phyloP scores from a whole-genome alignment of 2,888 invertebrate genomes.

The Cataglyphis altisquamis region DNA sequence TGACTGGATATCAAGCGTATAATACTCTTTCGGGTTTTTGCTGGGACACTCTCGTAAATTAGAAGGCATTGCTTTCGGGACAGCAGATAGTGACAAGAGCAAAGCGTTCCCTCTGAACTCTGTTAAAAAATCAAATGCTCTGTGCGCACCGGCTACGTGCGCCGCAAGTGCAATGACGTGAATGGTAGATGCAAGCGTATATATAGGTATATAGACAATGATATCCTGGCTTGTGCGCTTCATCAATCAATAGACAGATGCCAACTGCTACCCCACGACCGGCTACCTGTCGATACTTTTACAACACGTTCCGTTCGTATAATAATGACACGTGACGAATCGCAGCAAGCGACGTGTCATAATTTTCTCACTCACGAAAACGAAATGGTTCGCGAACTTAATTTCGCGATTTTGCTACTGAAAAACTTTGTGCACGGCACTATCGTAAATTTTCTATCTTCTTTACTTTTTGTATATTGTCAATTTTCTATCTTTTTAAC shows the following conservation, averaged over 20 bases:
- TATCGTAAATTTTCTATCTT: not conserved
- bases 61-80: slow-evolving; percentile 24
- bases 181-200: slow-evolving; percentile 13
- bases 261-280: slow-evolving; percentile 41
- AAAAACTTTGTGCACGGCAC: not conserved
- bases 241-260: slow-evolving; percentile 50
- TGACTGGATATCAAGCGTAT: not conserved
- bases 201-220: slow-evolving; percentile 1
- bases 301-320: slow-evolving; percentile 29
- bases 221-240: slow-evolving; percentile 38
- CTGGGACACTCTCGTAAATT: slow-evolving; percentile 39
- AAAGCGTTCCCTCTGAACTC: slow-evolving; percentile 23
- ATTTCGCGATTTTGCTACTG: not conserved
- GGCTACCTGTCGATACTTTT: slow-evolving; percentile 46
- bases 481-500: not conserved
- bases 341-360: slow-evolving; percentile 5
- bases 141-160: not conserved
- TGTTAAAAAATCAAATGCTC: slow-evolving; percentile 48
- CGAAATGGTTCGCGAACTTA: not conserved
- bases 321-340: slow-evolving; percentile 11
- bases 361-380: slow-evolving; percentile 31
- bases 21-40: not conserved
- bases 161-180: slow-evolving; percentile 18
- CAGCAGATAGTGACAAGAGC: slow-evolving; percentile 11
- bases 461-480: no score